phyloP scores from a whole-genome alignment of 2,888 invertebrate genomes.

The Coenonympha arcania region DNA sequence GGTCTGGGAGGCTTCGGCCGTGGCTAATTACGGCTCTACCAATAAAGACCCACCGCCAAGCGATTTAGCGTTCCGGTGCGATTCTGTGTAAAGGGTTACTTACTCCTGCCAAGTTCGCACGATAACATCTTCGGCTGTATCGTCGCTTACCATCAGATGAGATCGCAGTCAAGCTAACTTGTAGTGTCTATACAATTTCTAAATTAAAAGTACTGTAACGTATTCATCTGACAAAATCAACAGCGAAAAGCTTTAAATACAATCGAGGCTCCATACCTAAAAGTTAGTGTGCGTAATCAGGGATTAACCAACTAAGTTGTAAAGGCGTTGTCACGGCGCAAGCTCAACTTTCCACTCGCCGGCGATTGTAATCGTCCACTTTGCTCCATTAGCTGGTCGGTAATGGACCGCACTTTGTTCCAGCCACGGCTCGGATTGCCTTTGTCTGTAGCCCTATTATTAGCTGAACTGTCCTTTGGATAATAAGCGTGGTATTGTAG shows the following conservation, averaged over 20 bases:
- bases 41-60: too few relatives aligned
- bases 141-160: too few relatives aligned
- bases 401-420: slow-evolving; percentile 33
- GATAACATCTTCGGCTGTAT: too few relatives aligned
- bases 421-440: slow-evolving; percentile 25
- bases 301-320: slow-evolving; percentile 19
- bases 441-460: slow-evolving; percentile 20
- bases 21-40: too few relatives aligned
- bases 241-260: neutral
- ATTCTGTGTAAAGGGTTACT: too few relatives aligned
- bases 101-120: too few relatives aligned
- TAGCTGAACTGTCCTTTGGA: slow-evolving; percentile 7
- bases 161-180: too few relatives aligned
- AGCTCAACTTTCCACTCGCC: slow-evolving; percentile 52
- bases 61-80: too few relatives aligned
- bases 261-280: slow-evolving; percentile 1
- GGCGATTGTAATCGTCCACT: slow-evolving; percentile 60
- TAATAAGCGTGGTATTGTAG: neutral
- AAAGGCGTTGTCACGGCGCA: slow-evolving; percentile 36
- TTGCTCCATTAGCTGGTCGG: slow-evolving; percentile 49
- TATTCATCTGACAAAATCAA: neutral
- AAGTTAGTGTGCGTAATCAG: slow-evolving; percentile 12
- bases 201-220: too few relatives aligned
- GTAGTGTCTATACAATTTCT: too few relatives aligned
- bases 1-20: too few relatives aligned